Evolutionary conservation across 2,888 invertebrate species (phyloP), one percentile per base, ranked within the genome.

Genomic region (Drosophila pseudotakahashii): DNA sequence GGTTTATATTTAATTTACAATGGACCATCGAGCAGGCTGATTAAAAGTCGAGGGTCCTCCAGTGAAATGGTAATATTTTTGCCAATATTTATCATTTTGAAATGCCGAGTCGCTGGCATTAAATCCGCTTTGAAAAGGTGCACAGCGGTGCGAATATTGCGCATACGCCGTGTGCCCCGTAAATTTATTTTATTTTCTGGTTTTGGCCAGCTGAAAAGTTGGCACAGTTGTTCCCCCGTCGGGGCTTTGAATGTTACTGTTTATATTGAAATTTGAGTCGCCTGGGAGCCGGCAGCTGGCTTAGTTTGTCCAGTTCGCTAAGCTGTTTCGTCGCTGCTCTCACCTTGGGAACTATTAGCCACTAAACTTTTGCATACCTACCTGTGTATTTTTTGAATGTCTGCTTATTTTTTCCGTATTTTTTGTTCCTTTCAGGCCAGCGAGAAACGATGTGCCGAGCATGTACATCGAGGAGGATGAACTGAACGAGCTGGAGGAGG

Each of bases 401-500:
- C 9, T 50, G 39, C 37, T 13, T 11, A 10, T 41, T 37, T 51
- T 63, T 41, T 74, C n/a, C 37, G 10, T 11, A 10, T 41, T 37
- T 51, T 63, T 41, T 74, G n/a, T 4, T 7, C 2, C 4, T 32
- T 47, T 47, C 11, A 92, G 92, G 81, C 92, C 92, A 37, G 92
- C 91, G 51, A 90, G 92, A 78, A 92, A 89, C 70, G 92, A 92
- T 87, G 92, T 92, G 37, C 92, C 92, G 77, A 92, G 92, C 42
- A 92, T 92, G 92, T 92, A 92, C 73, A 92, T 92, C 69, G 92
- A 92, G 77, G 92, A 92, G 80, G 92, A 92, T 55, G 92, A 91
- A 69, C 87, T 91, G 67, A 90, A 91, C 69, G 91, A 92, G 55
- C 91, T 92, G 60, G 92, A 92, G 74, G 90, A 90, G 70, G 89